Evolutionary conservation across 2,113 vertebrate genomes (phyloP).

Genomic region (Perccottus glenii): DNA sequence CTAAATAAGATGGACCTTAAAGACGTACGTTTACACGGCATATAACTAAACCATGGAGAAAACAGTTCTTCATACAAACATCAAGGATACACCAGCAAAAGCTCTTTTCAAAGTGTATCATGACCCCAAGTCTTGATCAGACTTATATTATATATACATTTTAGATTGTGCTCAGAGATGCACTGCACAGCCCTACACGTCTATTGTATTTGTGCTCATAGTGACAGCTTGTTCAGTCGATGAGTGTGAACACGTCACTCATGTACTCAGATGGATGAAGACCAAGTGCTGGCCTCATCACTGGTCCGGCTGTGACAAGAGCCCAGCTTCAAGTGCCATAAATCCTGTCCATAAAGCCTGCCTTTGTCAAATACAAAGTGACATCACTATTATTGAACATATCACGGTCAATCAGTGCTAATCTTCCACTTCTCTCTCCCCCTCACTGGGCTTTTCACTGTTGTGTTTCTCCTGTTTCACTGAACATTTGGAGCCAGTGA

Average conservation of each 20-base stretch:
- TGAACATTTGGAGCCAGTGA: too few species aligned
- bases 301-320: neutral
- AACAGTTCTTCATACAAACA: too few species aligned
- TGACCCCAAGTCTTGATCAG: too few species aligned
- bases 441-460: neutral
- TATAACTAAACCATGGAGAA: too few species aligned
- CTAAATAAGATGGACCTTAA: too few species aligned
- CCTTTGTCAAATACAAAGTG: conserved; percentile 33
- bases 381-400: conserved; percentile 29
- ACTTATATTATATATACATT: too few species aligned
- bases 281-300: neutral
- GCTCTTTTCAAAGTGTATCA: too few species aligned
- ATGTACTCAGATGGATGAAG: neutral
- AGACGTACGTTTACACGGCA: too few species aligned
- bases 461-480: neutral
- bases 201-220: neutral
- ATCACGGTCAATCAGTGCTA: conserved; percentile 29
- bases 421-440: neutral
- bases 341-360: conserved; percentile 13
- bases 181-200: neutral
- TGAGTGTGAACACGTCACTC: conserved; percentile 31
- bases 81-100: too few species aligned
- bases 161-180: too few species aligned
- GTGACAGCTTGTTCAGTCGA: conserved; percentile 22
- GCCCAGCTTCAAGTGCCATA: conserved; percentile 18